phyloP scores from a whole-genome alignment of 1,140 invertebrate species.

The Apolygus lucorum region DNA sequence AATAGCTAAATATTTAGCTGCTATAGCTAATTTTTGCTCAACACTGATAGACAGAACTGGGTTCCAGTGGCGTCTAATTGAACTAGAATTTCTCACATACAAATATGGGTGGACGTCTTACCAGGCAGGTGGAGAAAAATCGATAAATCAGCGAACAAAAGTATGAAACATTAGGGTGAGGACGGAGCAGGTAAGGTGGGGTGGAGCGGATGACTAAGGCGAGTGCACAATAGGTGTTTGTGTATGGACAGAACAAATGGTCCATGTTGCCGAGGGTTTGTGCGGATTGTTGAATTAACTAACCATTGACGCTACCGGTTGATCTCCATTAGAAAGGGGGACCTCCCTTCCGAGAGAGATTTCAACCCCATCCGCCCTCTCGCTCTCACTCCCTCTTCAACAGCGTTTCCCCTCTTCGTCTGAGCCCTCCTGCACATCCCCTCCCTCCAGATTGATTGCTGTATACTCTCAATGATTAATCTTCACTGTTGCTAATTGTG shows the following conservation, averaged over 20 bases:
- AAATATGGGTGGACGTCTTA: too few relatives aligned
- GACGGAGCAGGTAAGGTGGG: too few relatives aligned
- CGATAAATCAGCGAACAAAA: too few relatives aligned
- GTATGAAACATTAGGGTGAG: too few relatives aligned
- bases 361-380: not conserved
- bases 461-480: conserved; percentile 16
- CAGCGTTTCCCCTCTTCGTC: conserved; percentile 14
- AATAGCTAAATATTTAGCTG: too few relatives aligned
- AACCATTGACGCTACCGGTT: not conserved
- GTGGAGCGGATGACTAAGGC: not conserved
- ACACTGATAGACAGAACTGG: too few relatives aligned
- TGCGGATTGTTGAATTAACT: not conserved
- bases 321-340: not conserved
- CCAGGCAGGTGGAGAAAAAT: too few relatives aligned
- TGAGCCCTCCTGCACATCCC: conserved; percentile 26
- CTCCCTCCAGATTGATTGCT: conserved; percentile 22
- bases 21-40: too few relatives aligned
- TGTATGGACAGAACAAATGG: not conserved
- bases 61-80: too few relatives aligned
- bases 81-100: too few relatives aligned
- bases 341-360: not conserved
- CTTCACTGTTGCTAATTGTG: not conserved
- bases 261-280: not conserved
- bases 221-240: not conserved
- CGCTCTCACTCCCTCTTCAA: not conserved